Evolutionary conservation across 2,113 vertebrate species (phyloP), one percentile per base, ranked within the genome.

Genomic region (Uria lomvia): DNA sequence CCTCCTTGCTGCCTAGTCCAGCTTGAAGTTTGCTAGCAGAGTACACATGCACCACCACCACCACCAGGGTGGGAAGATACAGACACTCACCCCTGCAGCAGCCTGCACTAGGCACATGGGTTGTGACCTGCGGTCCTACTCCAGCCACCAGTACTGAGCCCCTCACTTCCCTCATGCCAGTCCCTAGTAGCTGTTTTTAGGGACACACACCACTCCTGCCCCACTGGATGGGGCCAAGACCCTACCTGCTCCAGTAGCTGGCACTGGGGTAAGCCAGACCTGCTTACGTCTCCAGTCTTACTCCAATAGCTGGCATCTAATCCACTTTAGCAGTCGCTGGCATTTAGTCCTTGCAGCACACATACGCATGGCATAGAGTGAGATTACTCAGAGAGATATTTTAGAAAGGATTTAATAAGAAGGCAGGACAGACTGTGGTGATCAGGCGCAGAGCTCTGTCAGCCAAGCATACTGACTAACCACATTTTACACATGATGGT

Each of bases 171-270:
- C 16, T 66, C 15, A 10, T 17, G 7, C 15, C 15, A 36, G 2
- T 66, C 15, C 52, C 52, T 45, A 43, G 34, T 8, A 53, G 30
- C 10, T 55, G 21, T 3, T n/a, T 77, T 58, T 34, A 71, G 20
- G 22, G 49, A 36, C 2, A 24, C 8, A 36, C 22, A 16, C 1
- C 1, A 1, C 20, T 73, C 38, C 22, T 2, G 4, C 6, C n/a
- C 12, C 8, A 34, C 12, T 38, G 15, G 3, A 15, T 73, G 52
- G 6, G 17, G 12, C 40, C 15, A 9, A 78, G 18, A 23, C 22
- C 18, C 17, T 2, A 34, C 8, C 18, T 60, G 12, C 26, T 71
- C 36, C 13, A 29, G n/a, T 14, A 29, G 32, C 15, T 84, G 66
- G 7, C 9, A 52, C 3, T 18, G 15, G 38, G 40, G 19, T 58